Evolutionary conservation across 2,797 vertebrate genomes (phyloP), one percentile per base, ranked within the genome.

Genomic region (Sparus aurata): DNA sequence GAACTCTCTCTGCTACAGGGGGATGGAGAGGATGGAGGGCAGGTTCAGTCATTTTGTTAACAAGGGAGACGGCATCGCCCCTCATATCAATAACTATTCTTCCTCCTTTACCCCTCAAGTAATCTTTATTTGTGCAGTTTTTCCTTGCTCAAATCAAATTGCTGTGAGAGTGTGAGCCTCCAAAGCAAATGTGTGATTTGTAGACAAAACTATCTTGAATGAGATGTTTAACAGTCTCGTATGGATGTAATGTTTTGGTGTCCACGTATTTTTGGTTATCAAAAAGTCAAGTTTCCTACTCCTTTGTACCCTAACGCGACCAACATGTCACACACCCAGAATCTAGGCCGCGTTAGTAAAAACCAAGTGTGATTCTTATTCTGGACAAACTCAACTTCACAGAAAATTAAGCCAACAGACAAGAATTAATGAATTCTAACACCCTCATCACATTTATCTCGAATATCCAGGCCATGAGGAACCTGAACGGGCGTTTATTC

Each of bases 391-490:
- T 45, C 20, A 9, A 1, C 12, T 22, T 27, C 4, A 25, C 22
- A 57, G 17, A 38, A 52, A 27, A 30, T 30, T 5, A 43, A 49
- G 30, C 12, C 25, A 61, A 47, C 6, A 49, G 22, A 43, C 0
- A 52, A 65, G n/a, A 54, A 73, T 61, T 18, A 4, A 69, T 63
- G 5, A 34, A 49, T 41, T 54, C 27, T 16, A 0, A 68, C 4
- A 53, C 25, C 75, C 34, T 64, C 66, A 41, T 50, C 20, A 60
- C 25, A 17, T 34, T 54, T 23, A 63, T 25, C 18, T 22, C 54
- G 2, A 12, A 18, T 59, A 66, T 10, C 20, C 2, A 71, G 23
- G 9, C 20, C n/a, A 73, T 58, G 17, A 38, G 45, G 1, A 46
- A 41, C 50, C 10, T 41, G 0, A 30, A 45, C 8, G n/a, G 41